Evolutionary conservation across 2,797 vertebrate genomes (phyloP).

Genomic region (Oreochromis grahami): DNA sequence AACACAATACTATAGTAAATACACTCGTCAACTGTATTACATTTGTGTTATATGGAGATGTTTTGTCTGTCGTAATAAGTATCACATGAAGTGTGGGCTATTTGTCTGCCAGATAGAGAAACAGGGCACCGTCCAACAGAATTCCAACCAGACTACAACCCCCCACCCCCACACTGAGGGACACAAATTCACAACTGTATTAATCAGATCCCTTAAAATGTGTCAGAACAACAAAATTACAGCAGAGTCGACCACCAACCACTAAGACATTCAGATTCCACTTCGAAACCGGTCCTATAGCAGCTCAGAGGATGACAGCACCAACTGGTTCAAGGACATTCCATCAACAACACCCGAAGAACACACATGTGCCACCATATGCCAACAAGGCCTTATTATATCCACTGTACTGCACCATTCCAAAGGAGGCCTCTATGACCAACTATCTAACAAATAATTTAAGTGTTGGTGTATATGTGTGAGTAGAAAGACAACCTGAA

Average conservation of each 20-base stretch:
- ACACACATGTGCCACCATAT: not conserved
- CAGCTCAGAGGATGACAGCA: not conserved
- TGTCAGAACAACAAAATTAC: not conserved
- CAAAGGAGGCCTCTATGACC: not conserved
- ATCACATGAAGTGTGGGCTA: not conserved
- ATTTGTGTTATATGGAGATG: not conserved
- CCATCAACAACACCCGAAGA: not conserved
- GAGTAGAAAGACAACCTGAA: not conserved
- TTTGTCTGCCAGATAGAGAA: constrained; percentile 7
- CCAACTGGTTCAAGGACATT: not conserved
- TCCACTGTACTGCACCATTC: not conserved
- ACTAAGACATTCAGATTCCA: not conserved
- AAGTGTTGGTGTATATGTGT: accelerated
- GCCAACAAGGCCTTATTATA: not conserved
- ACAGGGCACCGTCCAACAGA: not conserved
- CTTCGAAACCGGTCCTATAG: not conserved
- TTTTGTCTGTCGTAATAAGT: not conserved
- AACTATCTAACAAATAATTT: not conserved
- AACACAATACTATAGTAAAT: constrained; percentile 41
- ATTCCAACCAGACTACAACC: not conserved
- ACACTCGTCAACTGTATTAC: not conserved
- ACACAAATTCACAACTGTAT: not conserved
- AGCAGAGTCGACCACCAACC: not conserved
- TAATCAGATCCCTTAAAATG: not conserved
- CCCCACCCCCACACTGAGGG: not conserved